Base-by-base conservation (phyloP, 2,888 invertebrate species). In the Selenia dentaria region DNA sequence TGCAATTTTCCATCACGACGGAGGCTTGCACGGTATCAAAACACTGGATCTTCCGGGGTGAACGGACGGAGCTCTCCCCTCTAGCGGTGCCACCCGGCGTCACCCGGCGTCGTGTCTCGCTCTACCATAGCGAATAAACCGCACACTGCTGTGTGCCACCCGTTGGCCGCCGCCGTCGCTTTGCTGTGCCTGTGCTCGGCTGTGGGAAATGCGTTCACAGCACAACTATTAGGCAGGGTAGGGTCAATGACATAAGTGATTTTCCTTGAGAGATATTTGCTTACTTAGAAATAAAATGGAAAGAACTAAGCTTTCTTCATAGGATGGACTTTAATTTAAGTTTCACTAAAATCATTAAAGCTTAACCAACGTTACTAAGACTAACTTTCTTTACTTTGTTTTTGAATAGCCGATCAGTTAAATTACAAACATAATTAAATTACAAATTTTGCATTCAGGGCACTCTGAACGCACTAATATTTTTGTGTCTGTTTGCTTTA, bases 11-110 rank as follows among this genome's bases (percentile, higher is more conserved):
- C 83, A 85, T 74, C 73, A 66, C 67, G 67, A 59, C 67, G 74
- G 77, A 86, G 87, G 88, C 85, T 86, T 74, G 74, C 70, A 80
- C 80, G 81, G 83, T 88, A 90, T 89, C 89, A 90, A 89, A 90
- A 91, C 89, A 91, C 80, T 88, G 88, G 80, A 88, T 91, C 85
- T 89, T 88, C 86, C 89, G 90, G 88, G 91, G 90, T 91, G 82
- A 87, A 87, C 72, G 89, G 67, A 88, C 90, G 69, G 65, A 56
- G 64, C 64, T 73, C 77, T 72, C 73, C 69, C 73, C 79, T 73
- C 79, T 72, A 56, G 68, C 74, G 68, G 49, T 62, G 63, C 73
- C 80, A 59, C 79, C 70, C 76, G 76, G 67, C 79, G 71, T 59
- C 72, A 72, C 76, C 63, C 69, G 57, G 55, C 37, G n/a, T 62